Percentiles rank a stretch among this genome's conserved stretches.
These are phyloP conservation scores for Pteropus alecto DNA, from an alignment of 2,113 vertebrate species.

Conservation along the genomic window DNA sequence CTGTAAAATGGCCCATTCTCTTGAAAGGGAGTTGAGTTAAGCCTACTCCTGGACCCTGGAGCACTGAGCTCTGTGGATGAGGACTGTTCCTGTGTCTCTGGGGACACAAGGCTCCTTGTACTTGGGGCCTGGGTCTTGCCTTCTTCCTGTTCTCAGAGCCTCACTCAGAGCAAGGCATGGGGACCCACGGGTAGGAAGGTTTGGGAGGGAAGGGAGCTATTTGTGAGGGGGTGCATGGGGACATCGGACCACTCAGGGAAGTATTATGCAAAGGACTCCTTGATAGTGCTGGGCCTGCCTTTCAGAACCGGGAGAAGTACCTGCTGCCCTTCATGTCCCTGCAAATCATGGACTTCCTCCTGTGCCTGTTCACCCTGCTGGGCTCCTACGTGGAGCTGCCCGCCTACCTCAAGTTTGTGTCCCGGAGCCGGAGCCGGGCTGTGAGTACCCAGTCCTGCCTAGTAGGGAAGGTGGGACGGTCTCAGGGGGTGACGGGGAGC, in stretches of 20 bases:
- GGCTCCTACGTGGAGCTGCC: slow-evolving; percentile 83
- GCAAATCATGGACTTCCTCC: slow-evolving; percentile 84
- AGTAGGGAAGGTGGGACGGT: not conserved
- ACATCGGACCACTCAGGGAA: accelerated
- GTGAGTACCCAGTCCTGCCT: slow-evolving; percentile 67
- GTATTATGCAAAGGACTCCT: accelerated
- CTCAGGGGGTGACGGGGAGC: not conserved
- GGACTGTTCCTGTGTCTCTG: not conserved
- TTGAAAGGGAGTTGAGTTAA: not conserved
- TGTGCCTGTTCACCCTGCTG: slow-evolving; percentile 85
- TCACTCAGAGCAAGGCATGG: not conserved
- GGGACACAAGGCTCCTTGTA: not conserved
- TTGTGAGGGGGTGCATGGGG: accelerated
- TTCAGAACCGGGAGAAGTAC: slow-evolving; percentile 79
- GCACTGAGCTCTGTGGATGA: not conserved
- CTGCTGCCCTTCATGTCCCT: slow-evolving; percentile 86
- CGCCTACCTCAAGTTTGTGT: slow-evolving; percentile 62
- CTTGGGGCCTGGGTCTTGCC: not conserved
- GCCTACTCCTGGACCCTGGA: not conserved
- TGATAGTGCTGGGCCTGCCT: not conserved
- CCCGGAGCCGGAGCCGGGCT: not conserved
- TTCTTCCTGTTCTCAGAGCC: not conserved
- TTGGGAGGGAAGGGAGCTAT: not conserved
- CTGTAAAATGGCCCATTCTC: not conserved
- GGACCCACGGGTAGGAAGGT: not conserved